Evolutionary conservation across 2,888 invertebrate species (phyloP).

Genomic region (Emmelina monodactyla): DNA sequence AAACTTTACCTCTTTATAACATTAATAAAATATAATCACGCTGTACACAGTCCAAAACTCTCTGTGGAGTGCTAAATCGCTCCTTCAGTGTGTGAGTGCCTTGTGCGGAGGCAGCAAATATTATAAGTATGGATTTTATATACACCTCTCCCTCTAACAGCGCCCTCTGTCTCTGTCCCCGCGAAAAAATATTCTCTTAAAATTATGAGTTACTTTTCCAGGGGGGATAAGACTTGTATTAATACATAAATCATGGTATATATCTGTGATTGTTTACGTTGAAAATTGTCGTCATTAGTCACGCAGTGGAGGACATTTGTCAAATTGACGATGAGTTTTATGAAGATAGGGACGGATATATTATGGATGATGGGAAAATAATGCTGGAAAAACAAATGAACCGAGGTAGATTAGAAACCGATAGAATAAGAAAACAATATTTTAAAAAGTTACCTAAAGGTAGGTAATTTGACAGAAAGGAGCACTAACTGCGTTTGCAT

Average conservation of each 20-base stretch:
- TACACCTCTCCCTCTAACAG: constrained; percentile 33
- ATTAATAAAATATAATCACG: too few relatives aligned
- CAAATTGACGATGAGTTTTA: neutral
- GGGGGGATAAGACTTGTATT: constrained; percentile 42
- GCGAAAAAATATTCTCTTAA: constrained; percentile 55
- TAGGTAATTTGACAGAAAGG: too few relatives aligned
- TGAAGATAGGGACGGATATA: neutral
- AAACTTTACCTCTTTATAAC: too few relatives aligned
- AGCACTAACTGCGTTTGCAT: too few relatives aligned
- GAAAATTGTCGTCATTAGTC: constrained; percentile 20
- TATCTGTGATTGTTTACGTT: constrained; percentile 33
- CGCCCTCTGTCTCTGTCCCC: constrained; percentile 28
- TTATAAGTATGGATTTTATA: constrained; percentile 66
- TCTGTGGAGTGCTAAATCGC: constrained; percentile 56
- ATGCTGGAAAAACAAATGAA: too few relatives aligned
- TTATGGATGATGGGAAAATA: neutral
- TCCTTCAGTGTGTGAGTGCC: constrained; percentile 41
- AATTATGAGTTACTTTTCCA: constrained; percentile 45
- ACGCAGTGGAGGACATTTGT: neutral
- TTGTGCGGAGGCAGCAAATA: constrained; percentile 61
- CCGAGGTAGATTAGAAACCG: too few relatives aligned
- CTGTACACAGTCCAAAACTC: constrained; percentile 47
- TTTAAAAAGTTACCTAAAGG: too few relatives aligned
- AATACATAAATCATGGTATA: constrained; percentile 49
- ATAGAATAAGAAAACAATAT: too few relatives aligned